Conservation (phyloP, 2,113 vertebrate genomes). For the Mobula birostris region DNA sequence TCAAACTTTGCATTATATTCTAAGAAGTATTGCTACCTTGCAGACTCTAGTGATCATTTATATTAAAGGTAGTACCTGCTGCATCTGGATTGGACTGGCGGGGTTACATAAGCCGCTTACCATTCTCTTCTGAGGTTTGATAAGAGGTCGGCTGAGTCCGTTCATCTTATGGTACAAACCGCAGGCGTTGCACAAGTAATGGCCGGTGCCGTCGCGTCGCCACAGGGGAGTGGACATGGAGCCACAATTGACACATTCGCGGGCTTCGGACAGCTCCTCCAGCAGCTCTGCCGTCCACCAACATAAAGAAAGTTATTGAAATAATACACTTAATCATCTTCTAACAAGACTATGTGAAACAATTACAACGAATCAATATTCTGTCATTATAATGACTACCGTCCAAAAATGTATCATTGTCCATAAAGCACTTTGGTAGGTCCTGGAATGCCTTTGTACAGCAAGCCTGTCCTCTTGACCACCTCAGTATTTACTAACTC, state of each 20-base stretch:
- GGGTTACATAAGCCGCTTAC: slow-evolving; percentile 59
- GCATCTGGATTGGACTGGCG: not conserved
- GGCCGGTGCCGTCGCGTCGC: slow-evolving; percentile 92
- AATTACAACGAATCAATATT: not conserved
- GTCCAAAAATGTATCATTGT: too few species aligned
- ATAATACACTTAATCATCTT: not conserved
- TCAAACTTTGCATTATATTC: slow-evolving; percentile 34
- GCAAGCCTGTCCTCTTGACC: not conserved
- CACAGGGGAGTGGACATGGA: slow-evolving; percentile 96
- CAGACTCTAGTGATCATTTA: not conserved
- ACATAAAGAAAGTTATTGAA: not conserved
- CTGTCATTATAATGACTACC: too few species aligned
- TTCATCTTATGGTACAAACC: slow-evolving; percentile 99
- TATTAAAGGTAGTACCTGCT: not conserved
- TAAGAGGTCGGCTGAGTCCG: slow-evolving; percentile 92
- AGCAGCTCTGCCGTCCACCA: slow-evolving; percentile 65
- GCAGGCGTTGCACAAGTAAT: slow-evolving; percentile 98
- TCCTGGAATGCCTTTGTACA: too few species aligned
- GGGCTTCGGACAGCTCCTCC: slow-evolving; percentile 85
- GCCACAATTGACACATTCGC: slow-evolving; percentile 96
- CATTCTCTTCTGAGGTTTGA: slow-evolving; percentile 96
- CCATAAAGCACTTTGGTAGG: too few species aligned
- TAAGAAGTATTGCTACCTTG: slow-evolving; percentile 47
- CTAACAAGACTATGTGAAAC: not conserved
- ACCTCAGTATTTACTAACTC: not conserved